These are phyloP conservation scores for Papilio elwesi DNA, from an alignment of 2,888 invertebrate species.

Conservation along the genomic window DNA sequence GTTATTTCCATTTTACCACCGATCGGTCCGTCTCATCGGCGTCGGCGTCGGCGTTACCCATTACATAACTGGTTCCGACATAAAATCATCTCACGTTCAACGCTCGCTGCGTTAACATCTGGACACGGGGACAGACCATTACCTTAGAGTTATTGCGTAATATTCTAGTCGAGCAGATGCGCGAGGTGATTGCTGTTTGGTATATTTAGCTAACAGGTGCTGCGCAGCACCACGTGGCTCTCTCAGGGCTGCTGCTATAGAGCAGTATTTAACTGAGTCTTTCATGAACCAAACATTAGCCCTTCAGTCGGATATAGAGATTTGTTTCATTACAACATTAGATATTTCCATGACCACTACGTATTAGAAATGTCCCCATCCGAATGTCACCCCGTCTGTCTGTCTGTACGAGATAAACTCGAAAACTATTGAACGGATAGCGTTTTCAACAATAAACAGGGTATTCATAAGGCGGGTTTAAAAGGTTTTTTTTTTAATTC, in stretches of 20 bases:
- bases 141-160: constrained; percentile 76
- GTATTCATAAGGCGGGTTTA: too few species aligned
- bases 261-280: neutral
- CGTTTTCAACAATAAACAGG: too few species aligned
- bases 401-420: too few species aligned
- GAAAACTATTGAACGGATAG: too few species aligned
- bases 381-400: too few species aligned
- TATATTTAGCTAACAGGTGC: constrained; percentile 81
- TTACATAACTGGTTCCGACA: constrained; percentile 43
- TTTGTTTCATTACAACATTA: too few species aligned
- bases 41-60: constrained; percentile 1
- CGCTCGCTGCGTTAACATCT: constrained; percentile 68
- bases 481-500: too few species aligned
- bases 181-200: constrained; percentile 72
- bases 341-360: too few species aligned
- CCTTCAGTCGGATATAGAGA: too few species aligned
- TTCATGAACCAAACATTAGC: neutral
- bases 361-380: too few species aligned
- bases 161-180: constrained; percentile 77
- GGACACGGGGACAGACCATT: constrained; percentile 67
- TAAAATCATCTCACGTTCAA: constrained; percentile 72
- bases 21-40: constrained; percentile 11
- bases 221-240: constrained; percentile 63
- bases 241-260: constrained; percentile 61
- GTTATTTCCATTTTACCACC: constrained; percentile 38